Conservation (phyloP, 1,140 invertebrate genomes). For the Drosophila paulistorum region DNA sequence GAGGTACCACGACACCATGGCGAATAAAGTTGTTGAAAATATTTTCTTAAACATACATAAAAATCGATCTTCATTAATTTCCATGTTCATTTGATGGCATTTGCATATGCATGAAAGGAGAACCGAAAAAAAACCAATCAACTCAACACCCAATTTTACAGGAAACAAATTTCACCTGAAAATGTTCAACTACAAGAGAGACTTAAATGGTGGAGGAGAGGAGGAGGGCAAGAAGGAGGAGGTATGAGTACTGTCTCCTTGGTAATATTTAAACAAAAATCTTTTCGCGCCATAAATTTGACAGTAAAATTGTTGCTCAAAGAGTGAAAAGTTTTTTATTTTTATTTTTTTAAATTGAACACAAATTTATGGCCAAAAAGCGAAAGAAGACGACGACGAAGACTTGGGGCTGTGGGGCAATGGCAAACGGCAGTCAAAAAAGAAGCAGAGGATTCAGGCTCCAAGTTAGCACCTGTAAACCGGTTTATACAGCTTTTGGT, state of each 20-base stretch:
- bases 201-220: too few relatives aligned
- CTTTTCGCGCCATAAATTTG: conserved; percentile 71
- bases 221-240: not conserved
- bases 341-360: conserved; percentile 71
- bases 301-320: conserved; percentile 53
- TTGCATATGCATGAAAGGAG: conserved; percentile 52
- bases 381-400: conserved; percentile 14
- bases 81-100: conserved; percentile 45
- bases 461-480: conserved; percentile 79
- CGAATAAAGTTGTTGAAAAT: conserved; percentile 73
- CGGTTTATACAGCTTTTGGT: conserved; percentile 39
- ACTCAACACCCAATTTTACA: conserved; percentile 72
- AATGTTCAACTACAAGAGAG: conserved; percentile 16
- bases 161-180: conserved; percentile 61
- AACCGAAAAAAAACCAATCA: conserved; percentile 57
- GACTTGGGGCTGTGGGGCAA: conserved; percentile 74
- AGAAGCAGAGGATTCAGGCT: conserved; percentile 8
- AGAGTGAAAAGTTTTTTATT: conserved; percentile 68
- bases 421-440: conserved; percentile 44
- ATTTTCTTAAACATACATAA: conserved; percentile 52
- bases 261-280: conserved; percentile 64
- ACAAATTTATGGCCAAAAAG: conserved; percentile 72
- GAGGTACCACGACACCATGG: conserved; percentile 6
- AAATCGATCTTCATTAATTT: conserved; percentile 77
- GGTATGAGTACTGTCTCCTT: not conserved